These are phyloP conservation scores for Anoura caudifer DNA, from an alignment of 2,113 vertebrate species.

Conservation along the genomic window DNA sequence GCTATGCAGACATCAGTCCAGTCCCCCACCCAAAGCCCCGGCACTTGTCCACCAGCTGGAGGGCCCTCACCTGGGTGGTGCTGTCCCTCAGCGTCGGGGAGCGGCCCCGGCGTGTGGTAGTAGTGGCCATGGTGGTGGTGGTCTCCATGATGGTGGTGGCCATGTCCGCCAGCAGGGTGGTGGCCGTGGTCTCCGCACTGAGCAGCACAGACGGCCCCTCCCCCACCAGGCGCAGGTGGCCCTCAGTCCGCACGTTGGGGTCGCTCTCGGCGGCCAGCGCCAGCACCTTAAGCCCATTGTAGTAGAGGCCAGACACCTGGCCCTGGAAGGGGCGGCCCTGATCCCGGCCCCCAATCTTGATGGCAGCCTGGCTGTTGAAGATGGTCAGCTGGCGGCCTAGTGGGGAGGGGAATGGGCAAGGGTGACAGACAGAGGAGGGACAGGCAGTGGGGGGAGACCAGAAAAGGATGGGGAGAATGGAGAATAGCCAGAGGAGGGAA, in stretches of 20 bases:
- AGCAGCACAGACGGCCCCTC: slow-evolving; percentile 90
- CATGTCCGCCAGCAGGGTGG: slow-evolving; percentile 93
- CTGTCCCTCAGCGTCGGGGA: slow-evolving; percentile 93
- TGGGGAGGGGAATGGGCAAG: not conserved
- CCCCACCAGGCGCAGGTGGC: slow-evolving; percentile 92
- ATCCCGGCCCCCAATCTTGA: slow-evolving; percentile 94
- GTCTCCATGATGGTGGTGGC: slow-evolving; percentile 97
- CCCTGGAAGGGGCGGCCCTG: slow-evolving; percentile 94
- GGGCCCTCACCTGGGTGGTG: slow-evolving; percentile 89
- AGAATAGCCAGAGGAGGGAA: not conserved
- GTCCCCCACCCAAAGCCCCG: fast-evolving
- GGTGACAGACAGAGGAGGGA: not conserved
- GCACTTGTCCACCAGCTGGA: fast-evolving
- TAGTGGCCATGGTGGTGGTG: slow-evolving; percentile 95
- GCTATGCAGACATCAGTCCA: not conserved
- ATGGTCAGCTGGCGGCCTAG: slow-evolving; percentile 96
- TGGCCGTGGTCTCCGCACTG: slow-evolving; percentile 90
- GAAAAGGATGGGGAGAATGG: not conserved
- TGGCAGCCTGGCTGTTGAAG: slow-evolving; percentile 97
- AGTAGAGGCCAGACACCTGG: slow-evolving; percentile 95
- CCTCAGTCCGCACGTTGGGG: slow-evolving; percentile 90
- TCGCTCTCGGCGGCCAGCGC: slow-evolving; percentile 94
- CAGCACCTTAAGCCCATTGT: slow-evolving; percentile 95
- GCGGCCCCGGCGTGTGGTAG: slow-evolving; percentile 91
- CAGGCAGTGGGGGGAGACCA: not conserved